These are phyloP conservation scores for Macrocentrus cingulum DNA, from an alignment of 1,140 invertebrate genomes.

Conservation along the genomic window DNA sequence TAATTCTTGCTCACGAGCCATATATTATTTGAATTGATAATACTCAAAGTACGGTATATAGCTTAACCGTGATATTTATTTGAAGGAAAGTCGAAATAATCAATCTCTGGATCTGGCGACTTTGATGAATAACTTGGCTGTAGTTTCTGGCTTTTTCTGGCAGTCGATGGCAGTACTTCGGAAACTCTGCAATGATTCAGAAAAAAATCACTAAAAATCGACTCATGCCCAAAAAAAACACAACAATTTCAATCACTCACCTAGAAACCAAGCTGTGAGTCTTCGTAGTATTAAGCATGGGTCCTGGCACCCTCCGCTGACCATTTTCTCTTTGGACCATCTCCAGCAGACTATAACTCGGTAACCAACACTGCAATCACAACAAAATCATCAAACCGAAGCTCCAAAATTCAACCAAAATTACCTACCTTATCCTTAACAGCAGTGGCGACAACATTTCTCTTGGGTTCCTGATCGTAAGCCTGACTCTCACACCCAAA, in stretches of 20 bases:
- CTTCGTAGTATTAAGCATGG: conserved; percentile 59
- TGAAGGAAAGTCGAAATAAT: conserved; percentile 42
- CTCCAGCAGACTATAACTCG: conserved; percentile 80
- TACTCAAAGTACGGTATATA: background rate
- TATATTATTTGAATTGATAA: background rate
- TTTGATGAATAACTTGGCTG: conserved; percentile 32
- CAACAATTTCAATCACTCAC: conserved; percentile 28
- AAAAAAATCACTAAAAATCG: background rate
- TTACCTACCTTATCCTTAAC: conserved; percentile 70
- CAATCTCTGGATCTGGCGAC: conserved; percentile 39
- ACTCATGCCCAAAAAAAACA: conserved; percentile 3
- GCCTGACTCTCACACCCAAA: conserved; percentile 92
- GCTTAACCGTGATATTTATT: conserved; percentile 16
- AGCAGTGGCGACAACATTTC: conserved; percentile 92
- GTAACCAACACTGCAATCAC: conserved; percentile 73
- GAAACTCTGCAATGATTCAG: conserved; percentile 36
- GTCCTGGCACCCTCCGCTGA: conserved; percentile 74
- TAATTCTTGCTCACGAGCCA: too few species aligned
- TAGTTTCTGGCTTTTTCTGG: conserved; percentile 39
- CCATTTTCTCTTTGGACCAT: conserved; percentile 77
- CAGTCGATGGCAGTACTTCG: conserved; percentile 44
- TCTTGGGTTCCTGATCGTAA: conserved; percentile 92
- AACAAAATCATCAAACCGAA: conserved; percentile 14
- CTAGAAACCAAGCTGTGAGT: conserved; percentile 35
- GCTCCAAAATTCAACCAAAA: background rate